These are phyloP conservation scores for Leptodactylus fuscus DNA, from an alignment of 2,113 vertebrate genomes.

Conservation along the genomic window DNA sequence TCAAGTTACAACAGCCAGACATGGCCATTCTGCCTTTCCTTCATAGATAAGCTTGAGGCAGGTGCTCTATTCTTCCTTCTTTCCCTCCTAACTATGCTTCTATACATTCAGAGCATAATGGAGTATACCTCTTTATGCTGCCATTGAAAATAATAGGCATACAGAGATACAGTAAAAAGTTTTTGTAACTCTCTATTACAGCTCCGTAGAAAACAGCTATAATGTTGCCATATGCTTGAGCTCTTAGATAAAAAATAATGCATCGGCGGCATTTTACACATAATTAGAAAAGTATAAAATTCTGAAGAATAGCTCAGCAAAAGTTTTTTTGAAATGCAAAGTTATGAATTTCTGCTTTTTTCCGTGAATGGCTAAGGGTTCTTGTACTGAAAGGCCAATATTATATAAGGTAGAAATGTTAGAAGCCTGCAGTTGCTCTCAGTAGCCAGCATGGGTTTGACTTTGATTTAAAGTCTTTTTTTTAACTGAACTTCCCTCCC, in stretches of 20 bases:
- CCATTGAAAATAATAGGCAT: no score
- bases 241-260: neutral
- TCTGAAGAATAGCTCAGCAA: neutral
- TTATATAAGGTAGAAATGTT: constrained; percentile 62
- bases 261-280: neutral
- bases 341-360: neutral
- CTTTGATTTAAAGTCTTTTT: constrained; percentile 60
- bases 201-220: neutral
- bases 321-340: neutral
- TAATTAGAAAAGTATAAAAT: neutral
- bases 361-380: neutral
- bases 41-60: no score
- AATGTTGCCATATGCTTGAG: neutral
- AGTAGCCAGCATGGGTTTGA: constrained; percentile 29
- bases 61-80: no score
- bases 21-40: no score
- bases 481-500: constrained; percentile 57
- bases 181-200: neutral
- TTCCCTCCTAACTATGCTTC: no score
- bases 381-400: constrained; percentile 51
- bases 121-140: neutral
- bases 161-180: no score
- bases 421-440: constrained; percentile 51
- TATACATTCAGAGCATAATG: no score
- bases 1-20: no score